Base-by-base conservation (phyloP, 35 echinoderm and acorn worm genomes). In the Apostichopus californicus region DNA sequence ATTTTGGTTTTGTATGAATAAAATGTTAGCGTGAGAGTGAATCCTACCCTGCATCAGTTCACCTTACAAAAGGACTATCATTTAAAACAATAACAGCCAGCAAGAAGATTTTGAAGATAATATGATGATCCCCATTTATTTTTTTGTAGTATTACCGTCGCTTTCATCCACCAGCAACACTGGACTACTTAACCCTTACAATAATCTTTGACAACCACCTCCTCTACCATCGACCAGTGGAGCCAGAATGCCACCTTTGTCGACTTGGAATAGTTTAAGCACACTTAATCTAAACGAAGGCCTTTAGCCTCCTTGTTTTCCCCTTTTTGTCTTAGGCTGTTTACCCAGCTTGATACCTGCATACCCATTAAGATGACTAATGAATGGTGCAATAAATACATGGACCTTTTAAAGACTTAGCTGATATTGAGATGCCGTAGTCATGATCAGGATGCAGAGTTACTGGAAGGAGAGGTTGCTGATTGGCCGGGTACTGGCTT, bases 401-500 rank as follows among this genome's bases (percentile, higher is more conserved):
- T 59, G 57, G 81, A 85, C 15, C 58, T 60, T 60, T 85, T 80
- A 17, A 82, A 13, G 5, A 82, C 13, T 82, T 55, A 82, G 23
- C 55, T 55, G 78, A 80, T 18, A 1, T 8, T 82, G 80, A 53
- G 34, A 82, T 82, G 80, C 14, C 34, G 34, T 46, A 55, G 80
- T 53, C 25, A 15, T 82, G 57, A 60, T 89, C 86, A 89, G 60
- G 86, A 89, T 54, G 86, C 72, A 78, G 72, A 78, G 89, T 91
- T 91, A 68, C 52, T 91, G 77, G 82, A 87, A 54, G 92, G 68
- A 79, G 78, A 53, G 63, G 79, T 84, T 75, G 91, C 61, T 24
- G 26, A 55, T 73, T 81, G 79, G 79, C 81, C 79, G 6, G 96
- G 23, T 12, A 98, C 95, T 11, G 95, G 83, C 86, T 96, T 99